A percentile compares a stretch with the other conserved stretches of the same genome.
phyloP scores from a whole-genome alignment of 1,140 invertebrate genomes.

The Zaprionus nigranus region DNA sequence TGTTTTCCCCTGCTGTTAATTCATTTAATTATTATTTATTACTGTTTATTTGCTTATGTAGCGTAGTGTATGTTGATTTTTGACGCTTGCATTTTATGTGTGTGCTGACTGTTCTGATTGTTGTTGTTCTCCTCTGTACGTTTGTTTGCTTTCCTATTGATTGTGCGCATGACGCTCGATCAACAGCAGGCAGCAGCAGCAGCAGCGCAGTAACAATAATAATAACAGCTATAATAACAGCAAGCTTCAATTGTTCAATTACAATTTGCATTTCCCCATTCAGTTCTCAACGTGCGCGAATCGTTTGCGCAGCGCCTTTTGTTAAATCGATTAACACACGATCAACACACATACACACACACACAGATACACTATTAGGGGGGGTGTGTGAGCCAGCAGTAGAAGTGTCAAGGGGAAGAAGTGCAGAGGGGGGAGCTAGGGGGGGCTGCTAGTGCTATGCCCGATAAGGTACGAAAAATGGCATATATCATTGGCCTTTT shows the following conservation, averaged over 20 bases:
- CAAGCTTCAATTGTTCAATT: conserved; percentile 56
- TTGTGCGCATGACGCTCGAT: conserved; percentile 36
- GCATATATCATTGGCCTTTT: conserved; percentile 65
- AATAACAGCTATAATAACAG: conserved; percentile 41
- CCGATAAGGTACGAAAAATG: conserved; percentile 53
- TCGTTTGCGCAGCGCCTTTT: conserved; percentile 38
- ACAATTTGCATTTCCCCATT: conserved; percentile 56
- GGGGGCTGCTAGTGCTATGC: conserved; percentile 2
- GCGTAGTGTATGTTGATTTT: conserved; percentile 60
- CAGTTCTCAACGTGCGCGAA: conserved; percentile 33
- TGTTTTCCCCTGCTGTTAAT: conserved; percentile 57
- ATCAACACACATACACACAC: conserved; percentile 19
- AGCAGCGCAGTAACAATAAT: conserved; percentile 18
- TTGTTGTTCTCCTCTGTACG: conserved; percentile 40
- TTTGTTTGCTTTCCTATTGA: conserved; percentile 56
- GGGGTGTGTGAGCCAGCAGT: conserved; percentile 1
- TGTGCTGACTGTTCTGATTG: conserved; percentile 43
- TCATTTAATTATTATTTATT: conserved; percentile 81
- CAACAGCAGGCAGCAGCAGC: conserved; percentile 2
- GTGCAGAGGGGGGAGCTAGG: background rate
- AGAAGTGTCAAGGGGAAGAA: background rate
- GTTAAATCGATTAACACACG: conserved; percentile 48
- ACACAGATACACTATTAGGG: background rate
- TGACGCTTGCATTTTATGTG: conserved; percentile 58
- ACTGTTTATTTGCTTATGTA: conserved; percentile 67